A percentile compares a stretch with the other conserved stretches of the same genome.
phyloP scores from a whole-genome alignment of 2,888 invertebrate species.

The Leistus spinibarbis region DNA sequence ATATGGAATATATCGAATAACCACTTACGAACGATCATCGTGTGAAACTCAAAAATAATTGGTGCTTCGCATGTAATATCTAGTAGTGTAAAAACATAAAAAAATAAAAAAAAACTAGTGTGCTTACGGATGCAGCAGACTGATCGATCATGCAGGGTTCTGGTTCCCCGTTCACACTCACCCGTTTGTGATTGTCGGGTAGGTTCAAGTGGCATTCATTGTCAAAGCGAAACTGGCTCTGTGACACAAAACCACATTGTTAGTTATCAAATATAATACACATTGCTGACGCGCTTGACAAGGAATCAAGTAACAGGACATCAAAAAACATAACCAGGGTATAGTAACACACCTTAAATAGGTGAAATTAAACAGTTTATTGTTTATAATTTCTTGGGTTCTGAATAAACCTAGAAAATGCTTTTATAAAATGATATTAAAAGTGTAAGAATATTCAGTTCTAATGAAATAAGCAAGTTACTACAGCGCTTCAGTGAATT shows the following conservation, averaged over 20 bases:
- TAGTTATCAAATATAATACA: conserved; percentile 18
- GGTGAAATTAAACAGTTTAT: too few relatives aligned
- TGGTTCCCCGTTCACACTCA: conserved; percentile 68
- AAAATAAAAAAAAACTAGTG: conserved; percentile 51
- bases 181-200: conserved; percentile 98
- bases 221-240: conserved; percentile 99
- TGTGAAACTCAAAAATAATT: too few relatives aligned
- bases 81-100: conserved; percentile 24
- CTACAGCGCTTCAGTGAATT: too few relatives aligned
- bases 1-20: too few relatives aligned
- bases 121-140: conserved; percentile 67
- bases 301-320: neutral
- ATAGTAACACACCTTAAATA: too few relatives aligned
- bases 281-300: neutral
- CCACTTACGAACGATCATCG: too few relatives aligned
- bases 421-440: too few relatives aligned
- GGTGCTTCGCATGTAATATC: too few relatives aligned
- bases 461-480: neutral
- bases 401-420: too few relatives aligned
- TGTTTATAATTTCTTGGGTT: too few relatives aligned
- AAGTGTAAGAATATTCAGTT: neutral
- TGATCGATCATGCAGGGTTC: conserved; percentile 55
- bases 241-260: conserved; percentile 50
- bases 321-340: neutral
- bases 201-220: conserved; percentile 98